phyloP scores from a whole-genome alignment of 2,888 invertebrate genomes.

The Nephrotoma appendiculata region DNA sequence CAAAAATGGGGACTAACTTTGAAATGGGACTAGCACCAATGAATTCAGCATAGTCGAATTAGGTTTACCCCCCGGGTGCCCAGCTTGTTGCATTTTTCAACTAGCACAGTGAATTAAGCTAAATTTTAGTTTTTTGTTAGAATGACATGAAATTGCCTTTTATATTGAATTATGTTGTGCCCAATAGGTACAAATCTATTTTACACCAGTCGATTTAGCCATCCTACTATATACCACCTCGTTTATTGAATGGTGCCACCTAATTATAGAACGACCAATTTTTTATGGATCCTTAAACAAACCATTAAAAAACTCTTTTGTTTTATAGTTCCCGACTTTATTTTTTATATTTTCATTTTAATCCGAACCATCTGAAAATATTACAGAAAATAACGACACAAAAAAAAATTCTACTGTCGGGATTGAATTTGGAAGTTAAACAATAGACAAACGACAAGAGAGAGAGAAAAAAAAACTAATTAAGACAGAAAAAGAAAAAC shows the following conservation, averaged over 20 bases:
- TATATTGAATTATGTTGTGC: not conserved
- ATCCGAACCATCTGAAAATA: not conserved
- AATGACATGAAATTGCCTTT: not conserved
- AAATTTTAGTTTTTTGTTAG: not conserved
- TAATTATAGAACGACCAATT: not conserved
- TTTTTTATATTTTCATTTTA: not conserved
- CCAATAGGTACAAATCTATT: not conserved
- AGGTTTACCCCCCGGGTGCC: too few species aligned
- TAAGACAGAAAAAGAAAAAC: not conserved
- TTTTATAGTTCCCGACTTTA: not conserved
- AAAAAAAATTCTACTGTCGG: not conserved
- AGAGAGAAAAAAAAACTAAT: not conserved
- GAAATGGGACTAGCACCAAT: too few species aligned
- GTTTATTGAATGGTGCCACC: not conserved
- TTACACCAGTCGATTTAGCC: not conserved
- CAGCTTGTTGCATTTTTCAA: too few species aligned
- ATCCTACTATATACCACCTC: not conserved
- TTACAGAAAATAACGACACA: not conserved
- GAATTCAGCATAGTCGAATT: too few species aligned
- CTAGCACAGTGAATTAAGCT: too few species aligned
- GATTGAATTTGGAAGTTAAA: not conserved
- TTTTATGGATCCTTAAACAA: not conserved
- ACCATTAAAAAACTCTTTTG: not conserved
- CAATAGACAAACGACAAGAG: not conserved
- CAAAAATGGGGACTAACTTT: too few species aligned